A percentile compares a stretch with the other conserved stretches of the same genome.
Conservation (phyloP, 1,140 invertebrate genomes). For the Ruditapes philippinarum region DNA sequence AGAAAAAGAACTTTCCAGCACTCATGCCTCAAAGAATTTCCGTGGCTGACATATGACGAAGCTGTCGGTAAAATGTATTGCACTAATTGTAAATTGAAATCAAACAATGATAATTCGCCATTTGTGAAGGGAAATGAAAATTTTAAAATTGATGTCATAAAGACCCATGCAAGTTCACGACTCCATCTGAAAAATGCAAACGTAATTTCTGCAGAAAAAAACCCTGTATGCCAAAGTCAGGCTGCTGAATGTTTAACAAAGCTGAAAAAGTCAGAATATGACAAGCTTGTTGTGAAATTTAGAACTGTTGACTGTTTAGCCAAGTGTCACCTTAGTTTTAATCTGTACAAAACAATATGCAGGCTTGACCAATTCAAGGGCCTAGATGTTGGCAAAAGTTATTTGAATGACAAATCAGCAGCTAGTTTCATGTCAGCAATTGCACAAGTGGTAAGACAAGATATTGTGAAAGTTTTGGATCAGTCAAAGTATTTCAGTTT, state of each 20-base stretch:
- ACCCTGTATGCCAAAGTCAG: background rate
- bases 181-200: background rate
- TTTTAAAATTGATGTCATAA: background rate
- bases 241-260: background rate
- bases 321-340: slow-evolving; percentile 54
- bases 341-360: slow-evolving; percentile 38
- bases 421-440: slow-evolving; percentile 26
- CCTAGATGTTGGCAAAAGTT: slow-evolving; percentile 26
- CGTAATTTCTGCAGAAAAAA: background rate
- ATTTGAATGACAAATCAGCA: slow-evolving; percentile 59
- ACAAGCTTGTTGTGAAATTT: slow-evolving; percentile 58
- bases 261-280: slow-evolving; percentile 45
- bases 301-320: slow-evolving; percentile 53
- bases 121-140: background rate
- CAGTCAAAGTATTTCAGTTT: slow-evolving; percentile 28
- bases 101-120: background rate
- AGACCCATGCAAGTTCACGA: background rate
- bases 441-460: slow-evolving; percentile 10
- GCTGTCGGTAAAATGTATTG: background rate
- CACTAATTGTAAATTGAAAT: background rate
- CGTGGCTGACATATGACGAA: background rate
- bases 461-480: background rate
- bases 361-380: slow-evolving; percentile 54
- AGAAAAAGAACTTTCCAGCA: background rate
- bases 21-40: background rate